Percentiles rank a stretch among this genome's conserved stretches.
Evolutionary conservation across 2,113 vertebrate genomes (phyloP).

Genomic region (Baryphthengus martii): DNA sequence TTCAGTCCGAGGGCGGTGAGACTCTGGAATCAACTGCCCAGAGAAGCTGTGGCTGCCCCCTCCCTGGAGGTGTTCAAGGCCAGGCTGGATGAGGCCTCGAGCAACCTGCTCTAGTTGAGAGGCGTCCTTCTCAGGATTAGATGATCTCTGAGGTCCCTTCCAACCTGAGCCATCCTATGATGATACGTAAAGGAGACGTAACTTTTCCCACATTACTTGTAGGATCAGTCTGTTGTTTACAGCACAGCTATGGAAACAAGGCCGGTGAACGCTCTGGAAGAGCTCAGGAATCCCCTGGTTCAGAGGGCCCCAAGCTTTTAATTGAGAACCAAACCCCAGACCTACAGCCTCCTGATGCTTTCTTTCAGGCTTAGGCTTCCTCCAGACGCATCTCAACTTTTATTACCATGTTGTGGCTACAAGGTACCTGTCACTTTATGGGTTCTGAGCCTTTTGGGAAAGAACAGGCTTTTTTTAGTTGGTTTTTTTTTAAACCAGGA

Average conservation of each 20-base stretch:
- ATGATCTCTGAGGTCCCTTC: too few species aligned
- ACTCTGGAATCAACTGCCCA: too few species aligned
- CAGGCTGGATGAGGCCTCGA: too few species aligned
- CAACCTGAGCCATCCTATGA: too few species aligned
- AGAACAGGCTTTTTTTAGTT: not conserved
- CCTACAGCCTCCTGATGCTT: not conserved
- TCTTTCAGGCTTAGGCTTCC: not conserved
- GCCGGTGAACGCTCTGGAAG: not conserved
- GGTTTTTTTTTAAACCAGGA: not conserved
- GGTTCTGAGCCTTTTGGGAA: not conserved
- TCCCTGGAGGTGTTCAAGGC: too few species aligned
- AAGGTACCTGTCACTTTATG: rapidly evolving
- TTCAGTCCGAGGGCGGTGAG: too few species aligned
- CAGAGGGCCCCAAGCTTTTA: not conserved
- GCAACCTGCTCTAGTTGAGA: too few species aligned
- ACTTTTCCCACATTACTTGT: rapidly evolving
- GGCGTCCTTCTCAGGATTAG: too few species aligned
- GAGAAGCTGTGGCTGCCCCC: too few species aligned
- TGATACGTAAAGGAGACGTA: rapidly evolving
- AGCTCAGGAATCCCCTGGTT: not conserved
- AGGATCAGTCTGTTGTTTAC: rapidly evolving
- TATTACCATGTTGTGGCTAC: not conserved
- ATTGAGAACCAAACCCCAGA: not conserved
- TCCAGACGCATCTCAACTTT: not conserved
- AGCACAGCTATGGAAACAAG: rapidly evolving